These are phyloP conservation scores for Poliocrania exsul DNA, from an alignment of 2,797 vertebrate species.

Conservation along the genomic window DNA sequence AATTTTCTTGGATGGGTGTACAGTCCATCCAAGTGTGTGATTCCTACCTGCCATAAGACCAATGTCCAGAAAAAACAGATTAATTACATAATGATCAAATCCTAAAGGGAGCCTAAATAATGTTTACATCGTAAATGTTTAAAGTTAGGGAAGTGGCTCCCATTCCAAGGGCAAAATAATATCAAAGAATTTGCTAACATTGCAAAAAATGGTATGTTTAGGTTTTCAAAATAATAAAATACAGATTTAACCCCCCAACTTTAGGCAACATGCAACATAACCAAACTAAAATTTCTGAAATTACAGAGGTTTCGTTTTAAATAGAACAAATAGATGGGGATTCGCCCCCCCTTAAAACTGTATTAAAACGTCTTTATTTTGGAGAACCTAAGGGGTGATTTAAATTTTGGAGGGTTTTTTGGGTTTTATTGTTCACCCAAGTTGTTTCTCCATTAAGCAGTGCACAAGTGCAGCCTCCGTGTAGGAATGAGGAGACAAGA, in stretches of 20 bases:
- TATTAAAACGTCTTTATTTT: background rate
- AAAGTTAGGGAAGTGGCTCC: background rate
- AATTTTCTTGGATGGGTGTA: background rate
- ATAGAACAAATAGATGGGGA: background rate
- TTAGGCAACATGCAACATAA: background rate
- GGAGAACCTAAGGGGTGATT: background rate
- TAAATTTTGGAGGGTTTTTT: background rate
- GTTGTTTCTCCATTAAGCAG: background rate
- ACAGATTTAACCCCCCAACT: background rate
- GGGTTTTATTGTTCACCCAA: background rate
- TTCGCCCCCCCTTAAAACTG: background rate
- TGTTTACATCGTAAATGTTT: background rate
- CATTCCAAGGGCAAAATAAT: background rate
- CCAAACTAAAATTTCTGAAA: background rate
- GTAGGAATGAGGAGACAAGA: background rate
- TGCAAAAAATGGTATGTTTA: background rate
- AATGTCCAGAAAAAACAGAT: background rate
- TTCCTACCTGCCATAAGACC: accelerated
- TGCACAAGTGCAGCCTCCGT: background rate
- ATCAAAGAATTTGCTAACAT: background rate
- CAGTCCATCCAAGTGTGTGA: accelerated
- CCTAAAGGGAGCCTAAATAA: background rate
- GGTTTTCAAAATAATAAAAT: background rate
- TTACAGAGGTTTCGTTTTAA: background rate
- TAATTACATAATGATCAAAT: background rate